Percentiles rank a stretch among this genome's conserved stretches.
Conservation (phyloP, 2,797 vertebrate species). For the Oreortyx pictus region DNA sequence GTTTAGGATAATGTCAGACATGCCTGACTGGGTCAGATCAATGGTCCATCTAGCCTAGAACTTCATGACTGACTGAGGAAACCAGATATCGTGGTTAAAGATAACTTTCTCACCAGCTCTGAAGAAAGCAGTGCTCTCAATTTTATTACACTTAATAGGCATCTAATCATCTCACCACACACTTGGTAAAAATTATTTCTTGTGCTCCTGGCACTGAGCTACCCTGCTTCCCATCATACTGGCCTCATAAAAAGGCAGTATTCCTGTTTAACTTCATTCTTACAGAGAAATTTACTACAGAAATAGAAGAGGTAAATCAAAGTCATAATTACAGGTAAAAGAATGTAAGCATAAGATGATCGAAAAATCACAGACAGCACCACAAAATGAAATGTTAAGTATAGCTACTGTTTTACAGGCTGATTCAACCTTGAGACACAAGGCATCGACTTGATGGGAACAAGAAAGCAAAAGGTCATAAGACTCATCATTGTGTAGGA, state of each 20-base stretch:
- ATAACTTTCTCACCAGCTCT: neutral
- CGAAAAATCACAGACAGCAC: neutral
- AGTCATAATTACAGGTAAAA: neutral
- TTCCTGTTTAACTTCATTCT: neutral
- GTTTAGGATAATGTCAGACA: neutral
- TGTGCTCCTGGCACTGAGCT: neutral
- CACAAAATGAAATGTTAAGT: neutral
- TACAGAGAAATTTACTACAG: neutral
- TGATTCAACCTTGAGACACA: neutral
- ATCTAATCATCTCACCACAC: neutral
- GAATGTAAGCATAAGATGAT: neutral
- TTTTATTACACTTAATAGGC: neutral
- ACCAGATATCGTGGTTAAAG: neutral
- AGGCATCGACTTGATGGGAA: neutral
- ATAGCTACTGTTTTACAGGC: neutral
- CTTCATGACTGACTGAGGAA: neutral
- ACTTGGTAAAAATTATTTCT: neutral
- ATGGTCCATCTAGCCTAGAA: neutral
- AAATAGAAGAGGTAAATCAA: neutral
- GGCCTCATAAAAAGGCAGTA: neutral
- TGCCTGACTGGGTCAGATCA: neutral
- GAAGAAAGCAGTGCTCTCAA: neutral
- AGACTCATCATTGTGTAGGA: neutral
- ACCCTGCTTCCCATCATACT: neutral
- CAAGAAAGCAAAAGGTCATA: neutral